These are phyloP conservation scores for Eurystomus gularis DNA, from an alignment of 2,113 vertebrate genomes.

Conservation along the genomic window DNA sequence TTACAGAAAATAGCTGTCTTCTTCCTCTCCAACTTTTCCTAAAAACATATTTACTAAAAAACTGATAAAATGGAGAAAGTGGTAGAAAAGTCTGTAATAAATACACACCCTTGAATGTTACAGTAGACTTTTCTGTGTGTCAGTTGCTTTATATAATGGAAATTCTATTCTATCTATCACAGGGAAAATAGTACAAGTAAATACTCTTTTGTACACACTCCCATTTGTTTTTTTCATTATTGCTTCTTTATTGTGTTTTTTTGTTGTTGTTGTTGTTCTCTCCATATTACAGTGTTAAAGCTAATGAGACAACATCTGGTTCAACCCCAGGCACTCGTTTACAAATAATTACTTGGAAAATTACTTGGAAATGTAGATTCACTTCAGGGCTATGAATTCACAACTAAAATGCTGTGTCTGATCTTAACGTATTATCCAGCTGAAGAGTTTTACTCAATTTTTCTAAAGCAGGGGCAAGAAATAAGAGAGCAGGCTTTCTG, in stretches of 20 bases:
- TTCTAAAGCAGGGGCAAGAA: neutral
- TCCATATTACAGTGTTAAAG: neutral
- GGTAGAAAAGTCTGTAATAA: neutral
- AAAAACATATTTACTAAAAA: neutral
- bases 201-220: neutral
- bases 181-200: neutral
- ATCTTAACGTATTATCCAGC: neutral
- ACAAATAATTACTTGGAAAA: slow-evolving; percentile 31
- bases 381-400: neutral
- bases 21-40: neutral
- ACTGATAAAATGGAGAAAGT: neutral
- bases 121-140: neutral
- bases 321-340: neutral
- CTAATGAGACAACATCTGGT: neutral
- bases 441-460: neutral
- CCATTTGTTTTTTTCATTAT: neutral
- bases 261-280: neutral
- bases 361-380: neutral
- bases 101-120: neutral
- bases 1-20: neutral
- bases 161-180: neutral
- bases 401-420: neutral
- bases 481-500: neutral
- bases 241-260: neutral
- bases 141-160: neutral